Percentiles rank a stretch among this genome's conserved stretches.
These are phyloP conservation scores for Ara ararauna DNA, from an alignment of 2,797 vertebrate genomes.

Conservation along the genomic window DNA sequence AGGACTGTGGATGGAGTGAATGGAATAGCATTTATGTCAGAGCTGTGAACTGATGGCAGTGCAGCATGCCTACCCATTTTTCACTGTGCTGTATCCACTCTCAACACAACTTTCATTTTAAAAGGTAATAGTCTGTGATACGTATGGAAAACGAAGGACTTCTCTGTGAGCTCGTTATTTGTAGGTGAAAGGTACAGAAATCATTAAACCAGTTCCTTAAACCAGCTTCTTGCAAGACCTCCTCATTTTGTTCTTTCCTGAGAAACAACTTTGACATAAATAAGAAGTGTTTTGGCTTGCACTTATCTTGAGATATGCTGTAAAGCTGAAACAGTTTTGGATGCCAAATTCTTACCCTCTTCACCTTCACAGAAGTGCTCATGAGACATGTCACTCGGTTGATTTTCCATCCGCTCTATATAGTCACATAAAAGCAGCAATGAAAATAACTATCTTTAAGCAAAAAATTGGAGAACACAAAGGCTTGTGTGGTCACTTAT, in stretches of 20 bases:
- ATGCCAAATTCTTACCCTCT: not conserved
- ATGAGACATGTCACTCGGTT: not conserved
- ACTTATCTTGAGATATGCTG: not conserved
- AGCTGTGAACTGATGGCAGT: not conserved
- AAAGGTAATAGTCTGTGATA: not conserved
- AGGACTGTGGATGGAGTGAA: not conserved
- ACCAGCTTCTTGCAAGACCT: not conserved
- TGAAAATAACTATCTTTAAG: not conserved
- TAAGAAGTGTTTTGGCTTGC: not conserved
- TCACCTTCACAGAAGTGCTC: not conserved
- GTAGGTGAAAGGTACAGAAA: not conserved
- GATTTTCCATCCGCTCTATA: not conserved
- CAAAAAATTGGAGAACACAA: not conserved
- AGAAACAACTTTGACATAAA: not conserved
- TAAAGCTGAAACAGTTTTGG: not conserved
- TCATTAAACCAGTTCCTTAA: not conserved
- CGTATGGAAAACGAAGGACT: not conserved
- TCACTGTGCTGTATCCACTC: not conserved
- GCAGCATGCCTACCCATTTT: not conserved
- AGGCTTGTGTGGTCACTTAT: not conserved
- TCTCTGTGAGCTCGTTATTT: not conserved
- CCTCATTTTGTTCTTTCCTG: not conserved
- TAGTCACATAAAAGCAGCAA: not conserved
- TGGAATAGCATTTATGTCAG: not conserved
- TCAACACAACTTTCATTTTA: not conserved